phyloP scores from a whole-genome alignment of 1,140 invertebrate genomes.

The Heliconius melpomene region DNA sequence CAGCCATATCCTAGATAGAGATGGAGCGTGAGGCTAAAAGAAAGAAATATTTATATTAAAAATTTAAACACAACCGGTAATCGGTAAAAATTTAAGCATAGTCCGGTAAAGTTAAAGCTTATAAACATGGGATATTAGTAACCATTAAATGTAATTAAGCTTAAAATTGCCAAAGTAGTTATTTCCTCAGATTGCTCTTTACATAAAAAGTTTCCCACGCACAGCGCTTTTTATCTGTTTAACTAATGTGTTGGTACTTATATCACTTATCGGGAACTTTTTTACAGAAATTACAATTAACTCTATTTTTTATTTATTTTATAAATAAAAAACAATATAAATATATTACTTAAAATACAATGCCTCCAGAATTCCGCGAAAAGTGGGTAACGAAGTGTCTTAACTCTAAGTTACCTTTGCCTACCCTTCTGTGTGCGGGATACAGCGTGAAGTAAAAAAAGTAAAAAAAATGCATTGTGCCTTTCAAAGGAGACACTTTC shows the following conservation, averaged over 20 bases:
- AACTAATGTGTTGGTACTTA: not conserved
- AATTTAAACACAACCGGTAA: not conserved
- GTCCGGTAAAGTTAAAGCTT: conserved; percentile 15
- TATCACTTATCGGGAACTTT: not conserved
- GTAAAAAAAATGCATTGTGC: no score
- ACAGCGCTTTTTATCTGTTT: not conserved
- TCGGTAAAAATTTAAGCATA: not conserved
- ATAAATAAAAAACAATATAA: no score
- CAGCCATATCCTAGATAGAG: no score
- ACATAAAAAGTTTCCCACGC: not conserved
- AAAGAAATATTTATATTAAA: not conserved
- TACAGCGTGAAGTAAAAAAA: no score
- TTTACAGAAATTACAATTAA: not conserved
- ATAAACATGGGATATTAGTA: conserved; percentile 29
- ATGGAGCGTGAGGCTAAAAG: no score
- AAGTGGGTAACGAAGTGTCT: no score
- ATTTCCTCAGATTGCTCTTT: not conserved
- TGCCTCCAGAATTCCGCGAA: no score
- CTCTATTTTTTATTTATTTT: not conserved
- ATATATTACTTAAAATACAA: not conserved
- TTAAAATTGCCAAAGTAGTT: conserved; percentile 20
- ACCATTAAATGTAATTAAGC: conserved; percentile 37
- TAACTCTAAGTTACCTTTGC: no score
- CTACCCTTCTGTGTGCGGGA: no score
- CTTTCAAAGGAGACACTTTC: no score